Evolutionary conservation across 2,797 vertebrate genomes (phyloP), one percentile per base, ranked within the genome.

Genomic region (Holocentrus rufus): DNA sequence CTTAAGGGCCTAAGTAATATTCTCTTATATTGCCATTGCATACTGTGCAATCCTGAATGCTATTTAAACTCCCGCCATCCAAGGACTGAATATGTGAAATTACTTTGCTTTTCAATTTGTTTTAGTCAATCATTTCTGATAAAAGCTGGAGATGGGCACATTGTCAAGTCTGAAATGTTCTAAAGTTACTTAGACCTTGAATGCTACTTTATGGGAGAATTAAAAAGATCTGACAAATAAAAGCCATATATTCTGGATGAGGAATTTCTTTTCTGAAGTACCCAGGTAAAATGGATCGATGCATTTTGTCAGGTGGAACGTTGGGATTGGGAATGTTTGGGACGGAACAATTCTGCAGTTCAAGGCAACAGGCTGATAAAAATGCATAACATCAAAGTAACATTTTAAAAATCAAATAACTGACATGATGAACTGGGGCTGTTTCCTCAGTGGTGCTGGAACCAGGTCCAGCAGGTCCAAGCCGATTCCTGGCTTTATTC

Each of bases 401-500:
- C n/a, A 52, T 34, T 4, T 56, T 0, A 13, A 18, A 15, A 22
- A 5, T 49, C 3, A 1, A 55, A 20, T 34, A 9, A 3, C 77
- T 87, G 66, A 91, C 92, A 23, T 81, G 59, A 22, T 80, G 44
- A 53, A 74, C 22, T 4, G 55, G 25, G 14, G 44, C 25, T 13
- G 67, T 18, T 18, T 77, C 72, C 23, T 74, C 80, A 46, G 64
- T 34, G 20, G 74, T 14, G 17, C n/a, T 60, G 11, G 25, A 2
- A 7, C 77, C 65, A 36, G 74, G 74, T 54, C 76, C 52, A 5
- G 18, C 8, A 4, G 67, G 75, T 36, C 74, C 22, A 15, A 70
- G 69, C 9, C 0, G 68, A 34, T 66, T 82, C 74, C 60, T 90
- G 1, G 2, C 69, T 27, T 78, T 82, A 5, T 84, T 85, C 89